Percentiles rank a stretch among this genome's conserved stretches.
These are phyloP conservation scores for Acanthornis magna DNA, from an alignment of 2,797 vertebrate species.

Conservation along the genomic window DNA sequence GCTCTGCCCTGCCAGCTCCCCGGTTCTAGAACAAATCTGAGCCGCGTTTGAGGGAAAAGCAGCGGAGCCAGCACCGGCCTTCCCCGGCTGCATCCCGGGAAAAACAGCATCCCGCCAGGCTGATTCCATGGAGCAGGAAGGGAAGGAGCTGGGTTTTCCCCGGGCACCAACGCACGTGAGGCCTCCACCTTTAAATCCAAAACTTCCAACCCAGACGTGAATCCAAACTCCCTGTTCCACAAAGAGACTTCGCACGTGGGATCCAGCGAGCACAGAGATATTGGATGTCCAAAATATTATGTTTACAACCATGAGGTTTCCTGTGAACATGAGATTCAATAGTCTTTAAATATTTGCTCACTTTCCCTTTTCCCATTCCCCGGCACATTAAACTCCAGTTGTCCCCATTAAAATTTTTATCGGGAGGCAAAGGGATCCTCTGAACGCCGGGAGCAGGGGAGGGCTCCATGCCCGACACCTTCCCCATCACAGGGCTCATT, in stretches of 20 bases:
- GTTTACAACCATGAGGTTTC: constrained; percentile 23
- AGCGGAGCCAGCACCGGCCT: background rate
- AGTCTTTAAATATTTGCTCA: constrained; percentile 54
- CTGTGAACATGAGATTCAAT: constrained; percentile 36
- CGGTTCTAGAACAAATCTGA: background rate
- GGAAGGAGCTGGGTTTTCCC: background rate
- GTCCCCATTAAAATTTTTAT: background rate
- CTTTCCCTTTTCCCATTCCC: constrained; percentile 34
- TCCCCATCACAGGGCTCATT: constrained; percentile 35
- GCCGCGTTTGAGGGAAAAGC: fast-evolving
- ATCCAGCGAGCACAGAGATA: background rate
- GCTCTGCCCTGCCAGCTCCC: background rate
- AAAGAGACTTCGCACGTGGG: background rate
- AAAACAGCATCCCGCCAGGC: background rate
- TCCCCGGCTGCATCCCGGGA: fast-evolving
- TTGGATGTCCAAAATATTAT: background rate
- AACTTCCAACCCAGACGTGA: background rate
- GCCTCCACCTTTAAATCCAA: background rate
- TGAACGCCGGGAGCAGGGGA: fast-evolving
- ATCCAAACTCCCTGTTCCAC: fast-evolving
- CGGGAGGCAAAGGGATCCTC: background rate
- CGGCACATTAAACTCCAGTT: background rate
- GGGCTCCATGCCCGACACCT: background rate
- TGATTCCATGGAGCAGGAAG: fast-evolving
- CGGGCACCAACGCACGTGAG: fast-evolving